Evolutionary conservation across 2,888 invertebrate genomes (phyloP).

Genomic region (Frankliniella fusca): DNA sequence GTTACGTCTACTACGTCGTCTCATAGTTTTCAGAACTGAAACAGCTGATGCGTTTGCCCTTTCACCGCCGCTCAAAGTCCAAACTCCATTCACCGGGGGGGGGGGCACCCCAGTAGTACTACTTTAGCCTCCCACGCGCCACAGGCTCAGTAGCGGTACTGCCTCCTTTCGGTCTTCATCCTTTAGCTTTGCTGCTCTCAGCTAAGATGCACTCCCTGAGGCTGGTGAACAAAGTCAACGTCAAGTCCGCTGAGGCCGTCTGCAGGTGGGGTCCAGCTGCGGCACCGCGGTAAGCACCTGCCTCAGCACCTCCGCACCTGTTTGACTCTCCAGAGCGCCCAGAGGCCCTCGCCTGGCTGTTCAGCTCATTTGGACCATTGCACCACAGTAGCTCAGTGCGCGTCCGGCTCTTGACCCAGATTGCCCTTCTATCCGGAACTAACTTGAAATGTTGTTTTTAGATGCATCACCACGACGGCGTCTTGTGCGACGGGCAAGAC

Average conservation of each 20-base stretch:
- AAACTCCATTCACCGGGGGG: neutral
- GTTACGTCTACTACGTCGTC: no score
- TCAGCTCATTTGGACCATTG: neutral
- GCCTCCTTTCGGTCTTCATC: neutral
- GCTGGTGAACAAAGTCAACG: neutral
- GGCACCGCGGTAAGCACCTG: neutral
- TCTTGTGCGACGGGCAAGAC: conserved; percentile 37
- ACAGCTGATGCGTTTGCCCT: neutral
- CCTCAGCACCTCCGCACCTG: no score
- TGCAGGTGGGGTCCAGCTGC: neutral
- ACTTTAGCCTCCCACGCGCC: neutral
- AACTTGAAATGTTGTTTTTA: neutral
- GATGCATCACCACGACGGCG: conserved; percentile 35
- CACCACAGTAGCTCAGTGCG: neutral
- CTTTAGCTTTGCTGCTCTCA: neutral
- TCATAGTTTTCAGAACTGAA: neutral
- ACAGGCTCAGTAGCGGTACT: neutral
- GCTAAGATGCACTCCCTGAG: neutral
- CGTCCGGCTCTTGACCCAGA: no score
- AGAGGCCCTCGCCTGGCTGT: no score
- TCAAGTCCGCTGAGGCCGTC: neutral
- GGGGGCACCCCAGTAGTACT: neutral
- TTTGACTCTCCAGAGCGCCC: no score
- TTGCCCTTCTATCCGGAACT: no score
- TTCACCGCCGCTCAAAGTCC: neutral